These are phyloP conservation scores for Cheiracanthium punctorium DNA, from an alignment of 2,888 invertebrate genomes.

Conservation along the genomic window DNA sequence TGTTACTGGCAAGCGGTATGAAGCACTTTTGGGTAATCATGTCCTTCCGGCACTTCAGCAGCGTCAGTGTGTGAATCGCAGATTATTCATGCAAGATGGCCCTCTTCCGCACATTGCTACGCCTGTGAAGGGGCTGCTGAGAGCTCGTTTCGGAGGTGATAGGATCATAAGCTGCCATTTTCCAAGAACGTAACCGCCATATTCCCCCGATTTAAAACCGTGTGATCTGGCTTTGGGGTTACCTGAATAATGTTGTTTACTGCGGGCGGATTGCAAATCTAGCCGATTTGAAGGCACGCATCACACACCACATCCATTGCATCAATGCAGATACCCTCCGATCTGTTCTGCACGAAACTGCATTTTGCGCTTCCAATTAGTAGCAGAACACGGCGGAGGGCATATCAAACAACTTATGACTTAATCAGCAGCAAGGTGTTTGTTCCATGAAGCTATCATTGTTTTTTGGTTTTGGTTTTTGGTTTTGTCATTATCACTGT, in stretches of 20 bases:
- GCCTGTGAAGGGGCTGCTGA: background rate
- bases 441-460: too few relatives aligned
- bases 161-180: background rate
- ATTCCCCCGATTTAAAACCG: background rate
- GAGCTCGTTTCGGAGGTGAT: background rate
- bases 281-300: background rate
- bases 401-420: too few relatives aligned
- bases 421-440: too few relatives aligned
- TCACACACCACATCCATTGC: background rate
- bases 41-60: background rate
- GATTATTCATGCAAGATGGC: conserved; percentile 4
- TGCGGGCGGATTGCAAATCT: background rate
- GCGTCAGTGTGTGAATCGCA: background rate
- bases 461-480: too few relatives aligned
- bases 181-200: background rate
- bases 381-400: too few relatives aligned
- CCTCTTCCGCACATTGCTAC: background rate
- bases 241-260: background rate
- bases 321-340: background rate
- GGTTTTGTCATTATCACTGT: too few relatives aligned
- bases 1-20: conserved; percentile 14
- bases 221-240: background rate
- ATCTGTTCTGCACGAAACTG: background rate
- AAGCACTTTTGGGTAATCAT: conserved; percentile 8
- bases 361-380: background rate